Evolutionary conservation across 2,888 invertebrate genomes (phyloP).

Genomic region (Diplazon laetatorius): DNA sequence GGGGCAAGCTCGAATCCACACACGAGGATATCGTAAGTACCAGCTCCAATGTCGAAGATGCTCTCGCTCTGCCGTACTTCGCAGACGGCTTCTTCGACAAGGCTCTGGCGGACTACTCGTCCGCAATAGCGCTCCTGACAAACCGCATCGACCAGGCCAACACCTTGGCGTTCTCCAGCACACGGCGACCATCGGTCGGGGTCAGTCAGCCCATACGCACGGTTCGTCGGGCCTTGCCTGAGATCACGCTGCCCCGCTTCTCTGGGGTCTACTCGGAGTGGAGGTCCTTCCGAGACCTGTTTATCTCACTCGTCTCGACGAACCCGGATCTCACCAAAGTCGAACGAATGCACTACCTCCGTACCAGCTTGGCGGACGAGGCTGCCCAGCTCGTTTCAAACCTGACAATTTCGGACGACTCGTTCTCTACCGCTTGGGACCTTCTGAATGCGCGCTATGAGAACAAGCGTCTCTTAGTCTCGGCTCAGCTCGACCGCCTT

Average conservation of each 20-base stretch:
- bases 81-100: too few species aligned
- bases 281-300: not conserved
- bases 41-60: too few species aligned
- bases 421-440: conserved; percentile 21
- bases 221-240: not conserved
- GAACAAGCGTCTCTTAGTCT: conserved; percentile 4
- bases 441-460: conserved; percentile 16
- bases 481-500: conserved; percentile 7
- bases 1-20: too few species aligned
- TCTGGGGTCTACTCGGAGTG: not conserved
- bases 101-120: too few species aligned
- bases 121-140: too few species aligned
- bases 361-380: not conserved
- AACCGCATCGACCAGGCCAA: too few species aligned
- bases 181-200: too few species aligned
- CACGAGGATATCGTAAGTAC: too few species aligned
- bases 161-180: too few species aligned
- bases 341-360: not conserved
- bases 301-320: not conserved
- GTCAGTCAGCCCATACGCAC: not conserved
- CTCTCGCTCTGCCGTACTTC: too few species aligned
- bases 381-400: conserved; percentile 2
- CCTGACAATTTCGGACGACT: not conserved
- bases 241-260: not conserved
- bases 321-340: conserved; percentile 11